A percentile compares a stretch with the other conserved stretches of the same genome.
These are phyloP conservation scores for Ariopsis seemanni DNA, from an alignment of 2,113 vertebrate genomes.

Conservation along the genomic window DNA sequence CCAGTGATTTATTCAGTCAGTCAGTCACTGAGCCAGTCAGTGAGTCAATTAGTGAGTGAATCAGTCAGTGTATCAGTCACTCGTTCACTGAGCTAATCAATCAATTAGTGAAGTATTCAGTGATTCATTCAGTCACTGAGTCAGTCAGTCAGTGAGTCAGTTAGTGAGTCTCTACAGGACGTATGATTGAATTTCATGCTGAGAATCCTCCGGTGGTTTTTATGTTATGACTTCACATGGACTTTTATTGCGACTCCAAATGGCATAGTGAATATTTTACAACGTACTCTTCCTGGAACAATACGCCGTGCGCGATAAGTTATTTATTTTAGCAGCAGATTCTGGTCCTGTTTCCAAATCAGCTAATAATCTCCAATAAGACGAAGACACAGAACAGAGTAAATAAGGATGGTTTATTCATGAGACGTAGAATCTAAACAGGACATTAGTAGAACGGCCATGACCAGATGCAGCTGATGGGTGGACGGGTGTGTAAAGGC, in stretches of 20 bases:
- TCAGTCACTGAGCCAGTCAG: too few relatives aligned
- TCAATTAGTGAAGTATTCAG: background rate
- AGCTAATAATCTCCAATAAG: conserved; percentile 7
- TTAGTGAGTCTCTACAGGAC: background rate
- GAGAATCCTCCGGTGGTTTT: background rate
- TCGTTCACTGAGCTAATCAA: background rate
- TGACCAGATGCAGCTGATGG: background rate
- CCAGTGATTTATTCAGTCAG: too few relatives aligned
- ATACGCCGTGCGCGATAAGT: background rate
- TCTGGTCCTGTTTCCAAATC: background rate
- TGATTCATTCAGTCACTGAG: background rate
- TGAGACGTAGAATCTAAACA: background rate
- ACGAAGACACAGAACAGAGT: background rate
- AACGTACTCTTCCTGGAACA: background rate
- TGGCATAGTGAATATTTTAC: background rate
- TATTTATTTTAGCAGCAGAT: background rate
- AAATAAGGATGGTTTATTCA: conserved; percentile 28
- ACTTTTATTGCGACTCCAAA: background rate
- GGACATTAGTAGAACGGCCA: conserved; percentile 22
- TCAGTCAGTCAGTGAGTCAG: background rate
- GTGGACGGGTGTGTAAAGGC: background rate
- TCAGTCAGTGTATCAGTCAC: background rate
- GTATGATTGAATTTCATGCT: background rate
- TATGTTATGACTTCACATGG: background rate
- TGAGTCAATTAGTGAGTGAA: background rate